Base-by-base conservation (phyloP, 2,888 invertebrate species). In the Adelognathus sp. region DNA sequence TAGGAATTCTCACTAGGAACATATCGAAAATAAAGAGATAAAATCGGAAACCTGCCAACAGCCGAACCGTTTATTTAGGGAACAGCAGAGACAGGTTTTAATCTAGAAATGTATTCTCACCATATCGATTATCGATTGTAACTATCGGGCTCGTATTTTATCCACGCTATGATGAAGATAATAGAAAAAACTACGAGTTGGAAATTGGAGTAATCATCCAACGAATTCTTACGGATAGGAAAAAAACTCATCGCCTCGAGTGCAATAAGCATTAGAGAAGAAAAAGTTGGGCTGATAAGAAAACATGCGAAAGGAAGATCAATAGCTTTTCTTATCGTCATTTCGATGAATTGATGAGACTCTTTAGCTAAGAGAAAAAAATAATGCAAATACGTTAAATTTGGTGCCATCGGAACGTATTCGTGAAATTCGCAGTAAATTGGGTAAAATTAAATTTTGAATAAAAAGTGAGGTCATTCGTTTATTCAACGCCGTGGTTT, bases 101-200 rank as follows among this genome's bases (percentile, higher is more conserved):
- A 6, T 27, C 18, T 18, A 18, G 61, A 24, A 44, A 61, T 29
- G 24, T 41, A 39, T 36, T 9, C 11, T 36, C 11, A 9, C 7
- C n/a, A 9, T 27, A 60, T 41, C 61, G 39, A 61, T 61, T 61
- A 61, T 61, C 41, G 41, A 44, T 7, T 16, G 61, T 44, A 29
- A 16, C 16, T n/a, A 61, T 14, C 18, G 60, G n/a, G 3, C n/a
- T 39, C 7, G 14, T 6, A 36, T 36, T 36, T 36, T n/a, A 7
- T n/a, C 11, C n/a, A n/a, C n/a, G n/a, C n/a, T n/a, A n/a, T n/a
- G n/a, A n/a, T n/a, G n/a, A n/a, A n/a, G n/a, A n/a, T n/a, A n/a
- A 36, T 33, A 9, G 36, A n/a, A 36, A 36, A 58, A 36, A 36
- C 18, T 7, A 18, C 33, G 56, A 16, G 16, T 56, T 33, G 14